Conservation (phyloP, 2,113 vertebrate species). For the Egretta garzetta region DNA sequence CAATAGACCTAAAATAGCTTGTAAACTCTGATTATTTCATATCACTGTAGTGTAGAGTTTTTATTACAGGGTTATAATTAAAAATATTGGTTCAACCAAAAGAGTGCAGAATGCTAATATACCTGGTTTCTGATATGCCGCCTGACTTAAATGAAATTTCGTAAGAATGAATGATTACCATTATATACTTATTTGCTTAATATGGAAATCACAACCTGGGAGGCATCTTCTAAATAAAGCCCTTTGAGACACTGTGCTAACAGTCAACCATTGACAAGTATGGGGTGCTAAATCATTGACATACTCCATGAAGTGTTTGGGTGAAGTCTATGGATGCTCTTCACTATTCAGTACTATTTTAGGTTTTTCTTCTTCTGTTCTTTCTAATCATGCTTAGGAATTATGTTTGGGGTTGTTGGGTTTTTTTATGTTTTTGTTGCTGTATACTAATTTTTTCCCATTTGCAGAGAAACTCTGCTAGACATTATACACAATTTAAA, state of each 20-base stretch:
- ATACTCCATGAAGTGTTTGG: not conserved
- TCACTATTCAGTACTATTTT: not conserved
- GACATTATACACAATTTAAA: not conserved
- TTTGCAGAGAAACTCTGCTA: not conserved
- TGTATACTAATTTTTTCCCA: not conserved
- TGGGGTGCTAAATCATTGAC: not conserved
- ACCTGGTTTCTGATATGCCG: not conserved
- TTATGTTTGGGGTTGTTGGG: not conserved
- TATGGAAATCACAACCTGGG: not conserved
- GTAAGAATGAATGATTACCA: not conserved
- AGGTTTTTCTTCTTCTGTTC: not conserved
- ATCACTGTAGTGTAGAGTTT: not conserved
- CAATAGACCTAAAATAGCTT: not conserved
- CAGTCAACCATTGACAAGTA: not conserved
- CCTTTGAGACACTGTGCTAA: not conserved
- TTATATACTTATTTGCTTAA: not conserved
- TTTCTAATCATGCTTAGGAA: not conserved
- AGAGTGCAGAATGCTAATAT: not conserved
- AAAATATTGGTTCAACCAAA: not conserved
- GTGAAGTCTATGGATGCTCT: not conserved
- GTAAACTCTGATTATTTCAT: not conserved
- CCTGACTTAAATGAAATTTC: not conserved
- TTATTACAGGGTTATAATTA: not conserved
- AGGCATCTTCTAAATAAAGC: not conserved
- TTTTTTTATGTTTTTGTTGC: not conserved